Evolutionary conservation across 2,888 invertebrate species (phyloP), one percentile per base, ranked within the genome.

Genomic region (Tuberolachnus salignus): DNA sequence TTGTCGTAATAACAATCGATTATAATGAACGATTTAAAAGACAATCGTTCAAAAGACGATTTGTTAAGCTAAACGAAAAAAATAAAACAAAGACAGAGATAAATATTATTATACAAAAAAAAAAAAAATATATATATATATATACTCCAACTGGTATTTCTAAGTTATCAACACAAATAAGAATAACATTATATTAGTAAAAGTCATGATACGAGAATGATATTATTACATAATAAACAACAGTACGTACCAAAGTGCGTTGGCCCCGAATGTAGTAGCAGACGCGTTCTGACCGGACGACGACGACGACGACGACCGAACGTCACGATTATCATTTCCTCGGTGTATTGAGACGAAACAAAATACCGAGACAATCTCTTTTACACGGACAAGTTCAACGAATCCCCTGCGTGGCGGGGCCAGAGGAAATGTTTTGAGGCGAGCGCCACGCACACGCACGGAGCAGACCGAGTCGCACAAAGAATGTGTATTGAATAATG

Each of bases 261-360:
- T 46, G 67, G 51, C 67, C 51, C 34, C 26, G 14, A 51, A 11
- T 13, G 10, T 16, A 26, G 51, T 34, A 51, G 71, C n/a, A 63
- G 34, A 63, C 61, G 11, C 16, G 26, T 34, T 72, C 49, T 42
- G 49, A 51, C 49, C 61, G 72, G 46, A 66, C 49, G 14, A 19
- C 63, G 63, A 57, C 55, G 42, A 55, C 70, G 70, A 70, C 70
- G n/a, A 57, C 34, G 34, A 34, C 34, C 34, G 34, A 51, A 73
- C 72, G 72, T 51, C 51, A 63, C 49, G 51, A 63, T 51, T 16
- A 26, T 63, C 61, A 51, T 51, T 14, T 61, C 51, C 16, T 67
- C 55, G 42, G 10, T 53, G 61, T 23, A 46, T 49, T 23, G 34
- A 34, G 6, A 3, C 6, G 3, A 34, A 34, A 34, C n/a, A n/a